Evolutionary conservation across 1,140 invertebrate genomes (phyloP).

Genomic region (Lineus longissimus): DNA sequence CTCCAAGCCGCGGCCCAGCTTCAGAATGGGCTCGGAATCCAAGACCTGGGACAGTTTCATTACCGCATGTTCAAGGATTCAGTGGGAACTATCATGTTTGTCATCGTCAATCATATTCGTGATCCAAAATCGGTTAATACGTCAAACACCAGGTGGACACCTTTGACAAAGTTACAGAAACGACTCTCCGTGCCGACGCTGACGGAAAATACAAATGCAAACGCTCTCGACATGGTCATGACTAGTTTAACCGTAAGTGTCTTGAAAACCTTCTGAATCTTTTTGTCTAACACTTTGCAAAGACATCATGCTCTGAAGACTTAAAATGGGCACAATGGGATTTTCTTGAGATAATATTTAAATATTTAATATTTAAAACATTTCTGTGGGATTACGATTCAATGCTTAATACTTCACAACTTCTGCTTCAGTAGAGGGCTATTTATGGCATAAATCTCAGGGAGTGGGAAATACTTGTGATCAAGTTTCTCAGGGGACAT

Average conservation of each 20-base stretch:
- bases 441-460: no score
- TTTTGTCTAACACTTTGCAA: background rate
- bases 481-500: no score
- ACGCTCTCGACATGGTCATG: constrained; percentile 65
- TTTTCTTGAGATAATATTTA: no score
- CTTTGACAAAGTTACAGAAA: constrained; percentile 69
- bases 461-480: no score
- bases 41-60: constrained; percentile 89
- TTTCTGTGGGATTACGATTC: no score
- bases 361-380: no score
- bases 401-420: no score
- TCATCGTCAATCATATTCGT: constrained; percentile 77
- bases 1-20: constrained; percentile 86
- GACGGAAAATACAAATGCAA: constrained; percentile 24
- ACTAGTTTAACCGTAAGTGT: constrained; percentile 67
- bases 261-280: background rate
- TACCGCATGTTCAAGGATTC: constrained; percentile 81
- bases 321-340: no score
- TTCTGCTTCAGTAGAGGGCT: no score
- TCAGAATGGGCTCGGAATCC: constrained; percentile 76
- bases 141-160: constrained; percentile 79
- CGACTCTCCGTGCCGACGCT: constrained; percentile 27
- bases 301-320: no score
- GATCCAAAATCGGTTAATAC: constrained; percentile 67
- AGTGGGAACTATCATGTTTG: constrained; percentile 85